Evolutionary conservation across 2,113 vertebrate species (phyloP).

Genomic region (Proteles cristata): DNA sequence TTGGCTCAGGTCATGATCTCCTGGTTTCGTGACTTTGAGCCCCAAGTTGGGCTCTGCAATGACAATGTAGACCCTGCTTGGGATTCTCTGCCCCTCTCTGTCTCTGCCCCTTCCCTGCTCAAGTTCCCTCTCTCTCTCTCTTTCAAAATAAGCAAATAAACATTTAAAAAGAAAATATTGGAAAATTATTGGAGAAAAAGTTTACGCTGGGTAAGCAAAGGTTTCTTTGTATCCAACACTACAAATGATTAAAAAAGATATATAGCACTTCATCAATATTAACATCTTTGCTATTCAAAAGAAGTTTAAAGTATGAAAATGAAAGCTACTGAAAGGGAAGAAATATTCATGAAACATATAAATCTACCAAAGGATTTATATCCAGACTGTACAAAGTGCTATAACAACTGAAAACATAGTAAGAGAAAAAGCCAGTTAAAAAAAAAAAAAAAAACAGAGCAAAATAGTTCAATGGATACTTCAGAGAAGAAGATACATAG

Average conservation of each 20-base stretch:
- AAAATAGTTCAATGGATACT: neutral
- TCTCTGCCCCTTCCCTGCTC: no score
- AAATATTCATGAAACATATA: neutral
- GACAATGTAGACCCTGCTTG: no score
- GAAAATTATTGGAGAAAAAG: neutral
- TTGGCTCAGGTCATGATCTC: no score
- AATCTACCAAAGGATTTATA: neutral
- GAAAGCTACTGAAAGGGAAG: neutral
- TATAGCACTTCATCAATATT: neutral
- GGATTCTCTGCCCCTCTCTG: no score
- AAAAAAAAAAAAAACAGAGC: neutral
- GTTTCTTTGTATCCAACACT: neutral
- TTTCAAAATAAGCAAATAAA: no score
- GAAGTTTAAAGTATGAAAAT: neutral
- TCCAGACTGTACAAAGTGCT: neutral
- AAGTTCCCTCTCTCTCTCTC: no score
- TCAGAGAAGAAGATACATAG: neutral
- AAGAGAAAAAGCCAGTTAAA: neutral
- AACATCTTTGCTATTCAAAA: neutral
- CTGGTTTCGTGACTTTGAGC: no score
- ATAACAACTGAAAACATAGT: neutral
- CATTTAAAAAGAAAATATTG: neutral
- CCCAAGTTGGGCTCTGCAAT: no score
- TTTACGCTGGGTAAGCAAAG: neutral
- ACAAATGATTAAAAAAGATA: neutral